Base-by-base conservation (phyloP, 1,140 invertebrate genomes). In the Heterodera carotae region DNA sequence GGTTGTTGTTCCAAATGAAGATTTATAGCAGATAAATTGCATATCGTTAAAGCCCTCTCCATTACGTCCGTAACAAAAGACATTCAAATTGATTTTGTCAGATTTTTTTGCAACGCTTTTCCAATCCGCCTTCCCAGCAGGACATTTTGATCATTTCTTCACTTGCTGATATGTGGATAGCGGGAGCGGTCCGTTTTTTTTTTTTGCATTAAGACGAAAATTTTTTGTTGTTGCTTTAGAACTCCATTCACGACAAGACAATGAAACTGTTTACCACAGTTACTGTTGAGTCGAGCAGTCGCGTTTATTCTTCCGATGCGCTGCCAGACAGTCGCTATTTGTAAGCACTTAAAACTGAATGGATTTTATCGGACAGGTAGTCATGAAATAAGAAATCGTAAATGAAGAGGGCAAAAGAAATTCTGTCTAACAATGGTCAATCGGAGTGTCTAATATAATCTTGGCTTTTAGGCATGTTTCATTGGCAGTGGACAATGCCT, bases 191-290 rank as follows among this genome's bases (percentile, higher is more conserved):
- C 75, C 31, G 18, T 77, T 33, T 62, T 73, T 77, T 39, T 43
- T 73, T 5, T 66, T 34, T 29, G n/a, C 12, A 31, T 66, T 66
- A 4, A 4, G 34, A 73, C 67, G n/a, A 31, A 31, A 78, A 25
- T 66, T 60, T 2, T 74, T 8, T 73, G 2, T 33, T 34, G 39
- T 78, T 75, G 39, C n/a, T 79, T 76, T 87, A 92, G 91, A 86
- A 89, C 5, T 88, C 89, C 78, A 92, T 97, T 18, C 94, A 95
- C 85, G 94, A 96, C 81, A 94, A 96, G 86, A 94, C 98, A 43
- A 96, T 99, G 94, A 92, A 94, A 84, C 96, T 97, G 93, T 98
- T 98, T 89, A 95, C 93, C 1, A 92, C 93, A 84, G 95, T 98
- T 70, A 95, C 95, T 0, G 91, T 97, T 2, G 94, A 96, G 85